Conservation (phyloP, 2,888 invertebrate species). For the Phasia obesa region DNA sequence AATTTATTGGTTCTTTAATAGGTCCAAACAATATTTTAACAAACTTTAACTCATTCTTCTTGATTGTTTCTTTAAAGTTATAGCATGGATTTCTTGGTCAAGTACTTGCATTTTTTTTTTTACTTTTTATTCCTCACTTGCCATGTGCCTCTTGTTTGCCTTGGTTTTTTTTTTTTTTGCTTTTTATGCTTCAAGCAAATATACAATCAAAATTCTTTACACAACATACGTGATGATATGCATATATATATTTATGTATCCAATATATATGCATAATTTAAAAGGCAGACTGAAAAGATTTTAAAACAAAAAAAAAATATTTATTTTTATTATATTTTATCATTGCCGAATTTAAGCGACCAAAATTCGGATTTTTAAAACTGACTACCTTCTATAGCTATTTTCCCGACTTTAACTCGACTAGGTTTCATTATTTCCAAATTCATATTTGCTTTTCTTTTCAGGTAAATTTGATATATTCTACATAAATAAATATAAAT, state of each 20-base stretch:
- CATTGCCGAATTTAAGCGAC: too few species aligned
- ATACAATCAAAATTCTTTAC: constrained; percentile 30
- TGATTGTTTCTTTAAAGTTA: constrained; percentile 5
- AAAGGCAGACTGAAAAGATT: background rate
- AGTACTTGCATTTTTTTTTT: constrained; percentile 32
- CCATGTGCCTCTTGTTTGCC: constrained; percentile 9
- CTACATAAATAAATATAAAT: too few species aligned
- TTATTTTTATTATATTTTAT: background rate
- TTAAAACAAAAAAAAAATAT: background rate
- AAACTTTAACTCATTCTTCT: constrained; percentile 1
- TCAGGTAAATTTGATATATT: too few species aligned
- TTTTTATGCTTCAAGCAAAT: constrained; percentile 3
- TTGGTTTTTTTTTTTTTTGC: constrained; percentile 5
- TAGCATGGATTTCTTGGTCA: constrained; percentile 35
- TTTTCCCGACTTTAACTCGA: too few species aligned
- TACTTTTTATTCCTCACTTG: background rate
- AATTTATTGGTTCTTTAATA: background rate
- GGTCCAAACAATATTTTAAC: background rate
- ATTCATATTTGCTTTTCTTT: too few species aligned
- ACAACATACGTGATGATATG: constrained; percentile 18
- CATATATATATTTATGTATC: background rate
- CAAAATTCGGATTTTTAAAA: too few species aligned
- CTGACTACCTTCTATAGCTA: too few species aligned
- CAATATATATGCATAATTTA: background rate
- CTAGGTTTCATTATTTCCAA: too few species aligned